phyloP scores from a whole-genome alignment of 2,113 vertebrate genomes.

The Dipodomys stephensi region DNA sequence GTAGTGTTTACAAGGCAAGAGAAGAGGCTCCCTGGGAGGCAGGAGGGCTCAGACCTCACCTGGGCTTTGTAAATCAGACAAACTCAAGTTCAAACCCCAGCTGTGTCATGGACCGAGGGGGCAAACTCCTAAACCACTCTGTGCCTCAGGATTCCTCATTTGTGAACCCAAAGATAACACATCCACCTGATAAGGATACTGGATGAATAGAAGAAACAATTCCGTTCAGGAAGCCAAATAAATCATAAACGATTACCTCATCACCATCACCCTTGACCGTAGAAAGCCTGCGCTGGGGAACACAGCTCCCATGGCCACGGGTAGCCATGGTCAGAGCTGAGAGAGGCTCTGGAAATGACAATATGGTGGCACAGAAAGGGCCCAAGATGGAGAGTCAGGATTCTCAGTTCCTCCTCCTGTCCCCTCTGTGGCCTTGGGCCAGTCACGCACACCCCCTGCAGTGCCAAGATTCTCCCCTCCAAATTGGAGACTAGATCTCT shows the following conservation, averaged over 20 bases:
- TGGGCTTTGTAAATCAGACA: not conserved
- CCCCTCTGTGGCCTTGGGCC: not conserved
- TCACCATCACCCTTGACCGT: too few relatives aligned
- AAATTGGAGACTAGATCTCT: not conserved
- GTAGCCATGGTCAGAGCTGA: too few relatives aligned
- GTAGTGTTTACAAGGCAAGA: not conserved
- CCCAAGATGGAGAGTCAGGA: not conserved
- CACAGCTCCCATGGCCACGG: fast-evolving
- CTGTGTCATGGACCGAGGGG: not conserved
- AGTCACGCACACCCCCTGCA: not conserved
- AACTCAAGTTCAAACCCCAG: not conserved
- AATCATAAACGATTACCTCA: not conserved
- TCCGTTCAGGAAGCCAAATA: not conserved
- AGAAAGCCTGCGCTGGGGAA: not conserved
- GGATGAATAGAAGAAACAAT: not conserved
- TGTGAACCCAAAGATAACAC: not conserved
- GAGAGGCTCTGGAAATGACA: not conserved
- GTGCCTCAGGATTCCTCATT: not conserved
- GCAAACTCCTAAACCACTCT: not conserved
- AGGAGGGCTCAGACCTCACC: not conserved
- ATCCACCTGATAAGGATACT: fast-evolving
- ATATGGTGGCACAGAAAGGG: not conserved
- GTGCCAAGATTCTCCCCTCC: not conserved
- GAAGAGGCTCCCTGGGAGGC: not conserved
- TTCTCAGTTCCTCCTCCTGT: not conserved